Conservation (phyloP, 2,797 vertebrate species). For the Acanthurus leucopareius region DNA sequence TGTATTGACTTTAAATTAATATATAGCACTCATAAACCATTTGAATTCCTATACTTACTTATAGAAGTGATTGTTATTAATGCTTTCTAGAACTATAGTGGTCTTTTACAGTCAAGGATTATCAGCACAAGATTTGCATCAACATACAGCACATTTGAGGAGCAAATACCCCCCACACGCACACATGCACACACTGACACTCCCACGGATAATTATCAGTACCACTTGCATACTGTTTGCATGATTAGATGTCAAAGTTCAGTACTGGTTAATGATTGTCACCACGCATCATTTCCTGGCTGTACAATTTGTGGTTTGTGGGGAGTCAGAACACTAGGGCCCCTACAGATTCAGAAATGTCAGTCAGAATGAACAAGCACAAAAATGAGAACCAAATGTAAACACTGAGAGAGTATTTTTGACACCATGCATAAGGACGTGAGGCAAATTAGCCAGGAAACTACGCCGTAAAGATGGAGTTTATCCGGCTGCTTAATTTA, state of each 20-base stretch:
- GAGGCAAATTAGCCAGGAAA: conserved; percentile 46
- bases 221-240: conserved; percentile 60
- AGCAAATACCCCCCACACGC: background rate
- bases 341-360: conserved; percentile 40
- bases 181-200: background rate
- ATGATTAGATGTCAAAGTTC: conserved; percentile 69
- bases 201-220: conserved; percentile 53
- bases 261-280: conserved; percentile 52
- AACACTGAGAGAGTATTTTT: conserved; percentile 33
- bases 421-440: conserved; percentile 38
- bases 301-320: conserved; percentile 45
- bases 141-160: background rate
- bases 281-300: conserved; percentile 29
- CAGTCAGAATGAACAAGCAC: conserved; percentile 41
- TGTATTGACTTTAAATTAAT: background rate
- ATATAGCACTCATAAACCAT: background rate
- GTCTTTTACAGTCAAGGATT: conserved; percentile 11
- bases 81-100: conserved; percentile 19
- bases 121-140: conserved; percentile 13
- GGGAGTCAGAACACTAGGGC: conserved; percentile 5
- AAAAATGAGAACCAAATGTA: conserved; percentile 20
- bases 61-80: conserved; percentile 38
- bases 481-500: conserved; percentile 68
- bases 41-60: background rate
- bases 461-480: conserved; percentile 52